These are phyloP conservation scores for Itoplectis maculator DNA, from an alignment of 2,888 invertebrate species.

Conservation along the genomic window DNA sequence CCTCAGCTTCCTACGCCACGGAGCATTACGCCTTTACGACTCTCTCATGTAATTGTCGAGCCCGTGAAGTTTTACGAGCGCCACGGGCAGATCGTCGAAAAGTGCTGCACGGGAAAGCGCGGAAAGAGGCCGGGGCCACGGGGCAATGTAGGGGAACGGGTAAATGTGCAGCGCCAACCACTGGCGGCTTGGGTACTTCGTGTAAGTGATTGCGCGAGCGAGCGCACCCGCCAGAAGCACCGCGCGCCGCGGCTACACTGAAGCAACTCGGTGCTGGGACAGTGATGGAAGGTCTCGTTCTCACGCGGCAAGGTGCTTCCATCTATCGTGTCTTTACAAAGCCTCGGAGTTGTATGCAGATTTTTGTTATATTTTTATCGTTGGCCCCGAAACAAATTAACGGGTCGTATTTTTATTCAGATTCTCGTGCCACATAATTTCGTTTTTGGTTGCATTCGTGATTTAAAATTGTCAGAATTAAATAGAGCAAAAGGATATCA, in stretches of 20 bases:
- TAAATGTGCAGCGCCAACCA: slow-evolving; percentile 60
- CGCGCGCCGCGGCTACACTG: slow-evolving; percentile 17
- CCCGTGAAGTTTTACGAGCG: slow-evolving; percentile 83
- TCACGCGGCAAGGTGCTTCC: slow-evolving; percentile 11
- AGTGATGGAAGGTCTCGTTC: slow-evolving; percentile 6
- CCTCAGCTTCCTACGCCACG: slow-evolving; percentile 72
- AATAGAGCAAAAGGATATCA: too few species aligned
- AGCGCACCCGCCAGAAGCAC: slow-evolving; percentile 29
- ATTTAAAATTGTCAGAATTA: background rate
- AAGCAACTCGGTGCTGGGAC: background rate
- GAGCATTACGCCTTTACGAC: slow-evolving; percentile 82
- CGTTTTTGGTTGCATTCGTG: background rate
- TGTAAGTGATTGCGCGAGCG: slow-evolving; percentile 69
- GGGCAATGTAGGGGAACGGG: slow-evolving; percentile 43
- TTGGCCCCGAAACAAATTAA: background rate
- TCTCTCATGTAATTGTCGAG: slow-evolving; percentile 83
- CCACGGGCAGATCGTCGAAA: slow-evolving; percentile 77
- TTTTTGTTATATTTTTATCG: slow-evolving; percentile 5
- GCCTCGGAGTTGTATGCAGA: background rate
- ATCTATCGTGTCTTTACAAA: background rate
- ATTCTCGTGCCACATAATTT: background rate
- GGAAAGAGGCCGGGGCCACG: slow-evolving; percentile 41
- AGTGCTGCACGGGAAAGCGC: slow-evolving; percentile 64
- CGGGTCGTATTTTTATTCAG: background rate
- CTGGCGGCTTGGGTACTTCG: slow-evolving; percentile 65